Conservation (phyloP, 2,888 invertebrate genomes). For the Eupithecia insigniata region DNA sequence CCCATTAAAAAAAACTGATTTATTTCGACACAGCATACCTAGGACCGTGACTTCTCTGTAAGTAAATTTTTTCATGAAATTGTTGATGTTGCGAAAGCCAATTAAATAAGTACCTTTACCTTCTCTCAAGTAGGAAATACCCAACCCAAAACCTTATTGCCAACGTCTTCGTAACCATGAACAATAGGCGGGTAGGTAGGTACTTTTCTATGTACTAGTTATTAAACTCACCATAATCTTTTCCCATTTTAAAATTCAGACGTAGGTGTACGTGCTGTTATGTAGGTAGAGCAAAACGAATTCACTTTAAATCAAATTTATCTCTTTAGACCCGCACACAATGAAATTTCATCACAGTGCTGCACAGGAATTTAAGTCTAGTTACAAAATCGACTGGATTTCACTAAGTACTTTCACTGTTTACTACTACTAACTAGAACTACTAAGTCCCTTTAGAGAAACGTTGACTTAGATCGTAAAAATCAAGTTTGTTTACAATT, state of each 20-base stretch:
- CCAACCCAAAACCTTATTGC: not conserved
- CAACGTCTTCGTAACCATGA: not conserved
- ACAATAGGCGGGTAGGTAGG: not conserved
- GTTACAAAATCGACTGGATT: not conserved
- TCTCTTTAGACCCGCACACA: not conserved
- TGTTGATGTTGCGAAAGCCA: not conserved
- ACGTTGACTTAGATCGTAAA: slow-evolving; percentile 4
- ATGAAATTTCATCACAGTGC: not conserved
- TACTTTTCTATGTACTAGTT: not conserved
- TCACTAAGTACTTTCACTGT: not conserved
- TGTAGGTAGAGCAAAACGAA: not conserved
- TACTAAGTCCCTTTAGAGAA: not conserved
- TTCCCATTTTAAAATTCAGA: slow-evolving; percentile 56
- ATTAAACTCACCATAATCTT: slow-evolving; percentile 67
- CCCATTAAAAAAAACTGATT: not conserved
- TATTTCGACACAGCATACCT: not conserved
- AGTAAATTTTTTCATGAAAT: not conserved
- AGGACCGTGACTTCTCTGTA: not conserved
- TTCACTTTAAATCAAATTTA: slow-evolving; percentile 12
- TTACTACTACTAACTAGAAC: no score
- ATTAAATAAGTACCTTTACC: not conserved
- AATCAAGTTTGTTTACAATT: slow-evolving; percentile 20
- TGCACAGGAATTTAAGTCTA: slow-evolving; percentile 14
- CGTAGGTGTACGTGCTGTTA: not conserved
- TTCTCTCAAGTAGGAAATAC: not conserved